Evolutionary conservation across 2,113 vertebrate genomes (phyloP), one percentile per base, ranked within the genome.

Genomic region (Struthio camelus): DNA sequence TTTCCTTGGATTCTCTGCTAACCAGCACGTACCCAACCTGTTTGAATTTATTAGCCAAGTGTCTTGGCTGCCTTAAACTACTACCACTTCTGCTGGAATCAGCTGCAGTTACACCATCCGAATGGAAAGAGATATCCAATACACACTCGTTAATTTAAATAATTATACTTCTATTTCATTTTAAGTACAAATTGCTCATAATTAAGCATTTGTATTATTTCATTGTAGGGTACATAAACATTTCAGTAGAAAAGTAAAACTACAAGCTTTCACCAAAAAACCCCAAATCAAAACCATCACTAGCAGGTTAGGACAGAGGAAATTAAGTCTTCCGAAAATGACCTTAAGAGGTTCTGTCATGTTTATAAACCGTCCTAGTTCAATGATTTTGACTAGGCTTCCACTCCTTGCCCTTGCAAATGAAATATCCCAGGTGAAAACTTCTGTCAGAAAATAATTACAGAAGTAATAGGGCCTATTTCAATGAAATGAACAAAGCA

Each of bases 391-490:
- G 89, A 94, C 76, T 77, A 94, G 85, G 59, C 82, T 90, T 97
- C 80, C 40, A 72, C 56, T 94, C 89, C 62, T 85, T 80, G 81
- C 58, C 40, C 61, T 78, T 94, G 81, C 46, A 97, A 97, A 85
- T 66, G 13, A 90, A 92, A 93, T 73, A 95, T 94, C 93, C 92
- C 92, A 94, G 93, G 94, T 97, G 91, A 98, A 96, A 96, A 90
- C 64, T 77, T 95, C 85, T 96, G 86, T 95, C 83, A 97, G 87
- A 96, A 98, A 96, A 96, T 87, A 97, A 97, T 95, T 97, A 95
- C 65, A 75, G 50, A 90, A 80, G 53, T 94, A 97, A 94, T 59
- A 95, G 30, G 28, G 51, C 51, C 46, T 93, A 97, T 92, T 89
- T 96, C 93, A 93, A 73, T 79, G 42, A 94, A 91, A 97, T 67